Evolutionary conservation across 2,113 vertebrate genomes (phyloP).

Genomic region (Sinocyclocheilus grahami): DNA sequence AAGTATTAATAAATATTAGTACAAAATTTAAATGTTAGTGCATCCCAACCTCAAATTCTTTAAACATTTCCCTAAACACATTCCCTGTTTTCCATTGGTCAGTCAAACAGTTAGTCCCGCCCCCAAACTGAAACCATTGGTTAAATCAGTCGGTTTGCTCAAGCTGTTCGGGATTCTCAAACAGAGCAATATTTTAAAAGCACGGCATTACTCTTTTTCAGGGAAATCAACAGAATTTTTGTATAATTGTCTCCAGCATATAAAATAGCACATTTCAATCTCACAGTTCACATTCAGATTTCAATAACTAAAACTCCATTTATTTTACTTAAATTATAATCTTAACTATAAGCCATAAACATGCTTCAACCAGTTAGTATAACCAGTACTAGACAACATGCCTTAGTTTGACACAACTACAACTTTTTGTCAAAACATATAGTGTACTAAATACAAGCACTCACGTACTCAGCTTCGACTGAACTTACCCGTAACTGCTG

Average conservation of each 20-base stretch:
- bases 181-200: neutral
- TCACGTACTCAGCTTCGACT: neutral
- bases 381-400: neutral
- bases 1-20: too few relatives aligned
- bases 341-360: neutral
- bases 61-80: neutral
- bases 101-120: neutral
- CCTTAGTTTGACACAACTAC: neutral
- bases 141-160: neutral
- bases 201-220: neutral
- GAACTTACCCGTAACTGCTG: constrained; percentile 74
- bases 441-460: neutral
- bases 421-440: neutral
- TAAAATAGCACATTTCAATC: neutral
- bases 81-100: neutral
- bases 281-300: too few relatives aligned
- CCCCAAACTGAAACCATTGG: neutral
- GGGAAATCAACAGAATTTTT: neutral
- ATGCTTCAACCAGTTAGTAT: neutral
- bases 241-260: neutral
- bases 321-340: neutral
- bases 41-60: neutral
- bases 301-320: too few relatives aligned
- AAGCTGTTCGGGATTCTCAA: neutral
- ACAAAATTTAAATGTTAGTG: neutral